These are phyloP conservation scores for Corythornis vintsioides DNA, from an alignment of 2,113 vertebrate species.

Conservation along the genomic window DNA sequence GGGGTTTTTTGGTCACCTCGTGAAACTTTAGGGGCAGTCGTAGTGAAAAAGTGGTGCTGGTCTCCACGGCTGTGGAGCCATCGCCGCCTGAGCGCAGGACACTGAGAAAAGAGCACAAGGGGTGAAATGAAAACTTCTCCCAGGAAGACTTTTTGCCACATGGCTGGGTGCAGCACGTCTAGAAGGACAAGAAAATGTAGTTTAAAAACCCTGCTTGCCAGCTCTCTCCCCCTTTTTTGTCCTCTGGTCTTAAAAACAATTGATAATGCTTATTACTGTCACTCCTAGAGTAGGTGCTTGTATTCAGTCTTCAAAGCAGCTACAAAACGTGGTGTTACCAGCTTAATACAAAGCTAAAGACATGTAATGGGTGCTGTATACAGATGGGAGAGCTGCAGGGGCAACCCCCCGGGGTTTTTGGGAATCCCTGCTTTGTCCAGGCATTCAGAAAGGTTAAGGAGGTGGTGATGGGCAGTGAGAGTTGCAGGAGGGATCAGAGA, in stretches of 20 bases:
- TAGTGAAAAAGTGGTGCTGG: not conserved
- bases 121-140: fast-evolving
- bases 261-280: fast-evolving
- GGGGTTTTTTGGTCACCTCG: not conserved
- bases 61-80: not conserved
- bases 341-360: too few species aligned
- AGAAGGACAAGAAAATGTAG: not conserved
- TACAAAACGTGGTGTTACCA: fast-evolving
- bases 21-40: too few species aligned
- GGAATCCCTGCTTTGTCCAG: not conserved
- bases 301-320: not conserved
- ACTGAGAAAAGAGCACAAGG: not conserved
- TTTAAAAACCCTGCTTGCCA: not conserved
- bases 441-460: not conserved
- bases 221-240: not conserved
- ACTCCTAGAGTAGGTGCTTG: fast-evolving
- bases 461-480: not conserved
- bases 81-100: fast-evolving
- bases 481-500: not conserved
- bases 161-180: not conserved
- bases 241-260: not conserved
- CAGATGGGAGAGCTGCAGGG: not conserved
- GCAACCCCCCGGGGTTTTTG: not conserved
- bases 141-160: not conserved
- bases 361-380: fast-evolving